These are phyloP conservation scores for Microplitis mediator DNA, from an alignment of 1,140 invertebrate species.

Conservation along the genomic window DNA sequence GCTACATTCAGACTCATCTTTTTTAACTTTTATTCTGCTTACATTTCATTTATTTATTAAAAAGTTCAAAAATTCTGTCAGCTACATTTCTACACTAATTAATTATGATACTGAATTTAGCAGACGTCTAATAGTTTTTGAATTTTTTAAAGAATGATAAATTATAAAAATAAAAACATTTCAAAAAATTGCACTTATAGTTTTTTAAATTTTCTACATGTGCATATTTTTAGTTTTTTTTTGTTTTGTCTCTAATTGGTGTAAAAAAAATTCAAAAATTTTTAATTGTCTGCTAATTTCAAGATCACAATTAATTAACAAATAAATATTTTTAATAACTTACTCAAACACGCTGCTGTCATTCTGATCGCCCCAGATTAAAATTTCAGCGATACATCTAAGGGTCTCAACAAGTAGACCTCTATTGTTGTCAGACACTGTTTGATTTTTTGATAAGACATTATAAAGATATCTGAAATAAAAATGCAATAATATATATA, in stretches of 20 bases:
- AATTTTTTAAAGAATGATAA: too few relatives aligned
- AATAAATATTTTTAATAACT: conserved; percentile 55
- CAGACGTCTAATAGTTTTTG: too few relatives aligned
- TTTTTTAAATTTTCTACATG: too few relatives aligned
- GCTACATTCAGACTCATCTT: too few relatives aligned
- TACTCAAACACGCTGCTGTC: conserved; percentile 99
- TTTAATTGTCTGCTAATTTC: not conserved
- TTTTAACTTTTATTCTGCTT: too few relatives aligned
- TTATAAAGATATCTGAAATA: conserved; percentile 85
- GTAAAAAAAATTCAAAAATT: too few relatives aligned
- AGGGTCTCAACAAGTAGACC: conserved; percentile 95
- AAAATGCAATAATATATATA: conserved; percentile 27
- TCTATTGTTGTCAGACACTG: conserved; percentile 93
- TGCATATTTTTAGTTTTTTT: too few relatives aligned
- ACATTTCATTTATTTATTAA: too few relatives aligned
- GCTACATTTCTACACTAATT: not conserved
- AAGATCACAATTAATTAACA: not conserved
- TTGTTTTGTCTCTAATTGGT: too few relatives aligned
- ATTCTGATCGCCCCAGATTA: conserved; percentile 99
- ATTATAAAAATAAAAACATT: too few relatives aligned
- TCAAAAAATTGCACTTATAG: too few relatives aligned
- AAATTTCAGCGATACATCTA: conserved; percentile 96
- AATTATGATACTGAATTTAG: not conserved
- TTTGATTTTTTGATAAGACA: conserved; percentile 95
- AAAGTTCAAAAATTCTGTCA: too few relatives aligned